Conservation (phyloP, 2,888 invertebrate species). For the Itoplectis maculator region DNA sequence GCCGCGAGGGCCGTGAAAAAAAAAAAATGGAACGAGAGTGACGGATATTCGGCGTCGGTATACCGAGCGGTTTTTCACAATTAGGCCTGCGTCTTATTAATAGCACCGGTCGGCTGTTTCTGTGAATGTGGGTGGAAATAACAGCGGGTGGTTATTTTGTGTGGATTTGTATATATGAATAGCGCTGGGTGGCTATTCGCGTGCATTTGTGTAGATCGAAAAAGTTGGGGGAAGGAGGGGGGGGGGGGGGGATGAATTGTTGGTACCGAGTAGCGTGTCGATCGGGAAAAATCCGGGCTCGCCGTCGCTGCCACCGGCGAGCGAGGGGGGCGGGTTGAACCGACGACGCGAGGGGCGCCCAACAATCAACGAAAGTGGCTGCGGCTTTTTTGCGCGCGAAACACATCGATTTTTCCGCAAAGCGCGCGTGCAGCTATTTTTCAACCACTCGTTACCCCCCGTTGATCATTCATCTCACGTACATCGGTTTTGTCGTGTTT, state of each 20-base stretch:
- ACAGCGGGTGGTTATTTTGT: no score
- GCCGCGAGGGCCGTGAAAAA: background rate
- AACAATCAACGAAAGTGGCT: constrained; percentile 7
- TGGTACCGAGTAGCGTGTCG: background rate
- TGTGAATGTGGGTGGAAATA: background rate
- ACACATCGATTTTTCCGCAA: background rate
- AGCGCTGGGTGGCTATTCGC: no score
- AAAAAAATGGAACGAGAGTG: background rate
- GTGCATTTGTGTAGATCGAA: background rate
- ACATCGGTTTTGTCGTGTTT: background rate
- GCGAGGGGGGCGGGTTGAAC: no score
- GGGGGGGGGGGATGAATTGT: no score
- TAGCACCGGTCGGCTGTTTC: no score
- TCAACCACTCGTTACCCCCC: background rate
- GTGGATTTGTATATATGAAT: no score
- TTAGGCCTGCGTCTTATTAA: no score
- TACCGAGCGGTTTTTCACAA: background rate
- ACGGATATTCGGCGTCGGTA: background rate
- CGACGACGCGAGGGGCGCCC: no score
- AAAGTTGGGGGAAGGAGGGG: no score
- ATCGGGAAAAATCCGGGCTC: no score
- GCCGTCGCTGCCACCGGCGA: no score
- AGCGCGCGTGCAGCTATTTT: background rate
- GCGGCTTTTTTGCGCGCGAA: background rate
- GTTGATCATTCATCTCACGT: background rate